Evolutionary conservation across 2,113 vertebrate species (phyloP).

Genomic region (Peromyscus californicus): DNA sequence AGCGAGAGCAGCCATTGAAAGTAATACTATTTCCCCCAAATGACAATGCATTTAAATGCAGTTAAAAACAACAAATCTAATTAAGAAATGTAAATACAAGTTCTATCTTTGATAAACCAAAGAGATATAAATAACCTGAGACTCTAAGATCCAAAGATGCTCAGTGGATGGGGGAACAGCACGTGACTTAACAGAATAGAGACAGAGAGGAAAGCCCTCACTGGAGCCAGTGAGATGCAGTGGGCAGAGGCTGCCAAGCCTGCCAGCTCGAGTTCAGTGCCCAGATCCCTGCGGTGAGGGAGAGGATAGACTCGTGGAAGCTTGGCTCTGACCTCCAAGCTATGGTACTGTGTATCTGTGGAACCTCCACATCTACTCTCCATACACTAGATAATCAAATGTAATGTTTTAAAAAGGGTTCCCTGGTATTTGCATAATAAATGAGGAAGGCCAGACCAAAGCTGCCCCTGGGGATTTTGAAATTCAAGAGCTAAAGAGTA

Average conservation of each 20-base stretch:
- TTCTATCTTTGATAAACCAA: slow-evolving; percentile 53
- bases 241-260: background rate
- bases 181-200: slow-evolving; percentile 30
- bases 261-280: background rate
- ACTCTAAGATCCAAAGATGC: slow-evolving; percentile 58
- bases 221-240: background rate
- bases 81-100: slow-evolving; percentile 19
- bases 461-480: background rate
- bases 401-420: background rate
- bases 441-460: background rate
- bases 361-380: background rate
- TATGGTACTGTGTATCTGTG: background rate
- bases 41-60: background rate
- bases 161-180: slow-evolving; percentile 43
- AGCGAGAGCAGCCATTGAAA: slow-evolving; percentile 40
- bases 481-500: slow-evolving; percentile 23
- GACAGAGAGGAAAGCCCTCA: background rate
- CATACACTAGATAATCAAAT: background rate
- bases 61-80: background rate
- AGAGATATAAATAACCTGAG: background rate
- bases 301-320: background rate
- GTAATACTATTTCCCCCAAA: slow-evolving; percentile 15
- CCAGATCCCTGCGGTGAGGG: background rate
- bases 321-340: background rate
- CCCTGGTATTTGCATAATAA: background rate